Evolutionary conservation across 2,797 vertebrate species (phyloP).

Genomic region (Poeciliopsis presidionis): DNA sequence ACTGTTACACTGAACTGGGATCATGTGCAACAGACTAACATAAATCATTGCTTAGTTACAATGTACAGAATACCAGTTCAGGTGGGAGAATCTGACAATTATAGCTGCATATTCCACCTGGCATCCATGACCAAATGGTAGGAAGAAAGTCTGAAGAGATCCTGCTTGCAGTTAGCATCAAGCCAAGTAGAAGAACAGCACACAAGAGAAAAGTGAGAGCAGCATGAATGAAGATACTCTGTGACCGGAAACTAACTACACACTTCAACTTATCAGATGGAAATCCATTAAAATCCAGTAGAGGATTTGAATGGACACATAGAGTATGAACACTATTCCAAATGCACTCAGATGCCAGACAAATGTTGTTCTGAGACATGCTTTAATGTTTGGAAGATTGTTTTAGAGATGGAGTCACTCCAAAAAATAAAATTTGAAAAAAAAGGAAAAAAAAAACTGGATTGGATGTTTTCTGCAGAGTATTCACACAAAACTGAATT

Average conservation of each 20-base stretch:
- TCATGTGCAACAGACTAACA: not conserved
- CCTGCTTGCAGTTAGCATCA: not conserved
- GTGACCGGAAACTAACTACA: no score
- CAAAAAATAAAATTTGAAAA: not conserved
- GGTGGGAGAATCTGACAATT: not conserved
- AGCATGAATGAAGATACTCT: no score
- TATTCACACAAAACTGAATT: not conserved
- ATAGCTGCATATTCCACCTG: not conserved
- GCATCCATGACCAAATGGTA: not conserved
- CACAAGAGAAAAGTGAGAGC: not conserved
- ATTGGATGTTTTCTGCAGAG: not conserved
- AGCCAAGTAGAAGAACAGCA: not conserved
- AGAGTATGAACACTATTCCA: not conserved
- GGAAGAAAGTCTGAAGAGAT: not conserved
- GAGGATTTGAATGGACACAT: not conserved
- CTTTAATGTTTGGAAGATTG: not conserved
- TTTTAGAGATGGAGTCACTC: not conserved
- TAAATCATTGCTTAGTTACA: not conserved
- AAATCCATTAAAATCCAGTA: not conserved
- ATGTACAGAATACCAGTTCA: not conserved
- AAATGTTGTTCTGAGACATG: not conserved
- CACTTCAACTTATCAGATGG: not conserved
- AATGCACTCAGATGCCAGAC: not conserved
- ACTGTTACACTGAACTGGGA: not conserved
- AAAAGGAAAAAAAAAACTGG: not conserved